Percentiles rank a stretch among this genome's conserved stretches.
These are phyloP conservation scores for Scytalopus superciliaris DNA, from an alignment of 2,113 vertebrate genomes.

Conservation along the genomic window DNA sequence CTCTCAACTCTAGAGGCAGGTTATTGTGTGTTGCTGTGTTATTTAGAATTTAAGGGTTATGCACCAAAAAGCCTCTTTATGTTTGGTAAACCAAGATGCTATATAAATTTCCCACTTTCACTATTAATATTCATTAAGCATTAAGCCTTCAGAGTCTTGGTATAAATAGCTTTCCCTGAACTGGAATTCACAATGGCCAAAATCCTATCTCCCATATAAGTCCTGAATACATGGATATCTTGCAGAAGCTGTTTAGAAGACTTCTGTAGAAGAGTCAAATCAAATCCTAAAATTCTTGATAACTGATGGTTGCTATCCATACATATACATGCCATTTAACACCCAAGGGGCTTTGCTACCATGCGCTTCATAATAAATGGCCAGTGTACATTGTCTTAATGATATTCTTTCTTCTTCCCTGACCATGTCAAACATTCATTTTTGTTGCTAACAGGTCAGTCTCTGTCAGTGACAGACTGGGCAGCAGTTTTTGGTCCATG, in stretches of 20 bases:
- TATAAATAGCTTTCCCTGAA: conserved; percentile 5
- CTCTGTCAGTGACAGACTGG: neutral
- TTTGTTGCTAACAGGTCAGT: neutral
- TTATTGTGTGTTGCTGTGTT: neutral
- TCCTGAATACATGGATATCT: neutral
- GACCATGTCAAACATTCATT: neutral
- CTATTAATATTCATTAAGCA: conserved; percentile 21
- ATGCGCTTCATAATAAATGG: neutral
- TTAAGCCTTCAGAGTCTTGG: neutral
- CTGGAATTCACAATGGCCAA: neutral
- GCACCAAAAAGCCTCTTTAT: neutral
- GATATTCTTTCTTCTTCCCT: neutral
- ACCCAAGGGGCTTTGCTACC: neutral
- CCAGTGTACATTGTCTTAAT: neutral
- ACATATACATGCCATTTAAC: neutral
- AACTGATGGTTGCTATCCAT: neutral
- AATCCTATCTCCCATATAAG: neutral
- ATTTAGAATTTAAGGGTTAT: neutral
- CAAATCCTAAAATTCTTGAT: neutral
- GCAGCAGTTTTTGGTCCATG: neutral
- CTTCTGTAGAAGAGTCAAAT: neutral
- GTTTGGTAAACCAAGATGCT: neutral
- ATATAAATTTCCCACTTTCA: neutral
- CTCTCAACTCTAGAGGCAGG: neutral
- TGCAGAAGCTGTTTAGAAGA: neutral